phyloP scores from a whole-genome alignment of 2,888 invertebrate genomes.

The Seladonia tumulorum region DNA sequence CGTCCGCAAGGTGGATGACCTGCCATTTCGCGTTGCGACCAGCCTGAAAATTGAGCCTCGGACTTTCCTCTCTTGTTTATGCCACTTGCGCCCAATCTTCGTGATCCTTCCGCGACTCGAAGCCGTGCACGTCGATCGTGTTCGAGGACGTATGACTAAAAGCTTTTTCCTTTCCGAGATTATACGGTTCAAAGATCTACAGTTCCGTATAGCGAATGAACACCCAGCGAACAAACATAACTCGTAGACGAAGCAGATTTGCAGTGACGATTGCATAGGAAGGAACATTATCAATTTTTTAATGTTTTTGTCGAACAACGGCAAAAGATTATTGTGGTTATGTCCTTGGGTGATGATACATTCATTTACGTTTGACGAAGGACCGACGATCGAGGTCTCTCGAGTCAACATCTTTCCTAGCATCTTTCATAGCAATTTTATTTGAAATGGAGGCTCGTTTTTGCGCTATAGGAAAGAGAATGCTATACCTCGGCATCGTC shows the following conservation, averaged over 20 bases:
- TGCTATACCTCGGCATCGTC: neutral
- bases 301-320: no score
- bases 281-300: no score
- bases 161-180: neutral
- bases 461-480: neutral
- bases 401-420: neutral
- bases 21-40: neutral
- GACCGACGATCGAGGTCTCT: neutral
- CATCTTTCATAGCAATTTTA: neutral
- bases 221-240: no score
- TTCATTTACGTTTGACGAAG: no score
- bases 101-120: neutral
- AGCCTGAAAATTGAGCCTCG: neutral
- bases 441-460: neutral
- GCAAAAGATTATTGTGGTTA: no score
- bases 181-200: neutral
- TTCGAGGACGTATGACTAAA: neutral
- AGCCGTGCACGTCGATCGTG: neutral
- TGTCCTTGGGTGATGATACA: no score
- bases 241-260: no score
- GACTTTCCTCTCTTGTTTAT: slow-evolving; percentile 1
- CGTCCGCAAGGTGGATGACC: neutral
- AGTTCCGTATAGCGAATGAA: no score
- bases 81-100: neutral
- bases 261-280: no score